Base-by-base conservation (phyloP, 2,888 invertebrate genomes). In the Eurois occulta region DNA sequence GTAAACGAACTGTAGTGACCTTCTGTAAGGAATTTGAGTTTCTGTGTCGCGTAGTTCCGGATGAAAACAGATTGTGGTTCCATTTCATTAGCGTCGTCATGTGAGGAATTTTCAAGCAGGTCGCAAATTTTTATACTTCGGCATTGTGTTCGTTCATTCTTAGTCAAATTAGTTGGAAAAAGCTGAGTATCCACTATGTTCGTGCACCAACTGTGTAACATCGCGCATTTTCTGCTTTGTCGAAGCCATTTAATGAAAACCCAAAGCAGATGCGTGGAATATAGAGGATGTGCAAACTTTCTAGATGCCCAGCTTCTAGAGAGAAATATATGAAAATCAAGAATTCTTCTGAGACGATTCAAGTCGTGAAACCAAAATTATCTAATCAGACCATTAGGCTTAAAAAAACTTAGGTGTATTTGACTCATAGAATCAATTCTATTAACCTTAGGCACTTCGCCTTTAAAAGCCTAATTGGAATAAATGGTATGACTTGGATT, bases 1-100 rank as follows among this genome's bases (percentile, higher is more conserved):
- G 82, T 85, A 38, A 84, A 84, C 67, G 86, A 84, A 75, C 84
- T 72, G 70, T 43, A 46, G 32, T 82, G 73, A 75, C 75, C 66
- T 84, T 73, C 79, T 69, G 24, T 38, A n/a, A 0, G 5, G 18
- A 24, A 58, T 64, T 72, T 70, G 5, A 55, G 60, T 41, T 60
- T 55, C 18, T 55, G 11, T 66, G 58, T 28, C 32, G 10, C 28
- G 21, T 38, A 28, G 46, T 64, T n/a, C 21, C 8, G 41, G 6
- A 41, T 46, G 24, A 64, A 67, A 55, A 60, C 24, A 62, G 24
- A 41, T 78, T 66, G 65, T 60, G 28, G 24, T 60, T 80, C 4
- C 16, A 65, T 65, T 58, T 41, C 55, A 79, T 78, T 65, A 73
- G 41, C 65, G 7, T n/a, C 18, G 13, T 64, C 46, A 18, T 72